Evolutionary conservation across 2,797 vertebrate species (phyloP).

Genomic region (Alauda arvensis): DNA sequence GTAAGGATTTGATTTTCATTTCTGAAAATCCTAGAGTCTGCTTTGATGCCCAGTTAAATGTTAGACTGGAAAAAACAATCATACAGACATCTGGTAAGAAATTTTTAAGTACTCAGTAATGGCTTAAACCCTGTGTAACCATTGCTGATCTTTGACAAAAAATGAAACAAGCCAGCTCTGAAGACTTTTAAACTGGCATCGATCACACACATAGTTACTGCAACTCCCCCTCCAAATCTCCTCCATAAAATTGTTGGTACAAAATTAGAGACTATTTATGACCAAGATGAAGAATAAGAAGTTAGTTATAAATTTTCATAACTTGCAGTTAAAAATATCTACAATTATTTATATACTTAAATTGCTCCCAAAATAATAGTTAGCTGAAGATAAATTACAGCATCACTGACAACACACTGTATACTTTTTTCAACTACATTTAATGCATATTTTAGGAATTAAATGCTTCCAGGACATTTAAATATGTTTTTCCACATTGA

Average conservation of each 20-base stretch:
- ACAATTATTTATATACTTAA: neutral
- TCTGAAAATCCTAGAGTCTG: neutral
- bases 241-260: neutral
- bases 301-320: neutral
- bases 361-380: neutral
- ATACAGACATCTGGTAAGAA: constrained; percentile 5
- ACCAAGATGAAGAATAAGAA: neutral
- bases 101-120: constrained; percentile 4
- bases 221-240: neutral
- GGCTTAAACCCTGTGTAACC: constrained; percentile 2
- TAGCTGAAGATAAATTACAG: neutral
- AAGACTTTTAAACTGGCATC: constrained; percentile 12
- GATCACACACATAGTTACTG: neutral
- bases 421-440: neutral
- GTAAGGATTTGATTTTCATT: constrained; percentile 12
- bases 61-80: constrained; percentile 12
- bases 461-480: constrained; percentile 11
- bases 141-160: constrained; percentile 15
- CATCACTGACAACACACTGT: neutral
- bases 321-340: neutral
- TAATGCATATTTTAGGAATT: constrained; percentile 16
- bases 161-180: constrained; percentile 1
- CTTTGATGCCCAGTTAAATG: constrained; percentile 22
- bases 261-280: neutral
- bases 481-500: neutral